These are phyloP conservation scores for Acipenser transmontanus DNA, from an alignment of 2,797 vertebrate genomes.

Conservation along the genomic window DNA sequence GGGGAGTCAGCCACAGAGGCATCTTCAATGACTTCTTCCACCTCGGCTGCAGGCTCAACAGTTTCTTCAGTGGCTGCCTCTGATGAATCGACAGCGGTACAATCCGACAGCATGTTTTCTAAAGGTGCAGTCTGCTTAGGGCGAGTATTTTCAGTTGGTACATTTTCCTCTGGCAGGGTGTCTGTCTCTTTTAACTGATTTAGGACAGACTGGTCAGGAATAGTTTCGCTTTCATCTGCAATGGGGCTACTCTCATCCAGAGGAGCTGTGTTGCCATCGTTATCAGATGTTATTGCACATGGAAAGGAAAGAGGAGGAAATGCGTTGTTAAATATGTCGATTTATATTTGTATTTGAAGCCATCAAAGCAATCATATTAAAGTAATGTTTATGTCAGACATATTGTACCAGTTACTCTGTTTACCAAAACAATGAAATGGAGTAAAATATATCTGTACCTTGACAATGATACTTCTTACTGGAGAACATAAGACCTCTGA, in stretches of 20 bases:
- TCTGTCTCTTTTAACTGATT: conserved; percentile 28
- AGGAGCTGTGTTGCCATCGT: conserved; percentile 24
- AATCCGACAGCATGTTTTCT: not conserved
- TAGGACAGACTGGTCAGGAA: conserved; percentile 58
- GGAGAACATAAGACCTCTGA: too few relatives aligned
- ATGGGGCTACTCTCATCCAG: conserved; percentile 40
- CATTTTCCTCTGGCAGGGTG: conserved; percentile 32
- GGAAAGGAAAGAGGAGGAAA: not conserved
- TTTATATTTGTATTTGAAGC: too few relatives aligned
- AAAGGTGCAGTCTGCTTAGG: not conserved
- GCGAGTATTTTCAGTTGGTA: conserved; percentile 13
- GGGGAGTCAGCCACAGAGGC: not conserved
- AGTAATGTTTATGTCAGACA: too few relatives aligned
- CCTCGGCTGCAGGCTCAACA: not conserved
- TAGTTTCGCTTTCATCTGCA: conserved; percentile 48
- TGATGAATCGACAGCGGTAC: not conserved
- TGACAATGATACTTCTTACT: too few relatives aligned
- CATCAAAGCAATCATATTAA: not conserved
- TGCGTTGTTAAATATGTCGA: too few relatives aligned
- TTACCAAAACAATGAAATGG: conserved; percentile 15
- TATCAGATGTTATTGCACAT: too few relatives aligned
- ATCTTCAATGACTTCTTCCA: not conserved
- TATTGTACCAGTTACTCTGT: conserved; percentile 16
- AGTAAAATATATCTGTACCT: not conserved
- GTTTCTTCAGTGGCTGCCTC: conserved; percentile 3